A percentile compares a stretch with the other conserved stretches of the same genome.
Conservation (phyloP, 2,113 vertebrate species). For the Sinocyclocheilus anophthalmus region DNA sequence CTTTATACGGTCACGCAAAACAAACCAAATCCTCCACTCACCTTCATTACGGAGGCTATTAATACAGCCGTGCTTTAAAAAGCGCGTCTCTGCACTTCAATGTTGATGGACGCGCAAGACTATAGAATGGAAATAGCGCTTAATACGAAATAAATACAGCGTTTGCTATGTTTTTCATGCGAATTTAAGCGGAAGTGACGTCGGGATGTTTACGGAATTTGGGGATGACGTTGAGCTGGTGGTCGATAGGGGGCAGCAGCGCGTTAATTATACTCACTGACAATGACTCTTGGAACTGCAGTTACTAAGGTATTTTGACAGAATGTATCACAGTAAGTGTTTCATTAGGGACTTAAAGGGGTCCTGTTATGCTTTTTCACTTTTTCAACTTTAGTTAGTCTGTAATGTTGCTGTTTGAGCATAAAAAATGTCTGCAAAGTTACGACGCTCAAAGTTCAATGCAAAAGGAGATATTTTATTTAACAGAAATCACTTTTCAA, state of each 20-base stretch:
- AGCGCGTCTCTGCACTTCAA: background rate
- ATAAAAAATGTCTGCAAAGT: too few species aligned
- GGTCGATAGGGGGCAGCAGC: conserved; percentile 38
- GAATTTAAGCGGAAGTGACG: conserved; percentile 64
- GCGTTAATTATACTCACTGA: background rate
- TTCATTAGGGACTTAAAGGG: too few species aligned
- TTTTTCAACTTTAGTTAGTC: too few species aligned
- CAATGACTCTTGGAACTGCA: background rate
- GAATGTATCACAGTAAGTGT: too few species aligned
- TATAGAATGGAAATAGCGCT: background rate
- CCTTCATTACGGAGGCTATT: conserved; percentile 60
- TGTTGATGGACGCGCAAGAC: background rate
- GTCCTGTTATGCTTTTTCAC: too few species aligned
- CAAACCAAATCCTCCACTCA: conserved; percentile 50
- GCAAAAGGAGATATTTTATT: too few species aligned
- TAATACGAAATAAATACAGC: conserved; percentile 45
- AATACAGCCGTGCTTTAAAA: background rate
- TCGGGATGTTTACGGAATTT: conserved; percentile 62
- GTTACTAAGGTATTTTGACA: background rate
- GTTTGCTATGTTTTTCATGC: conserved; percentile 57
- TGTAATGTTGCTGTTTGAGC: too few species aligned
- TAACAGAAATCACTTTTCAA: too few species aligned
- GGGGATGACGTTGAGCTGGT: background rate
- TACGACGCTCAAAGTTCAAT: too few species aligned
- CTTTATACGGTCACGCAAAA: conserved; percentile 16